Base-by-base conservation (phyloP, 1,140 invertebrate genomes). In the Conus betulinus region DNA sequence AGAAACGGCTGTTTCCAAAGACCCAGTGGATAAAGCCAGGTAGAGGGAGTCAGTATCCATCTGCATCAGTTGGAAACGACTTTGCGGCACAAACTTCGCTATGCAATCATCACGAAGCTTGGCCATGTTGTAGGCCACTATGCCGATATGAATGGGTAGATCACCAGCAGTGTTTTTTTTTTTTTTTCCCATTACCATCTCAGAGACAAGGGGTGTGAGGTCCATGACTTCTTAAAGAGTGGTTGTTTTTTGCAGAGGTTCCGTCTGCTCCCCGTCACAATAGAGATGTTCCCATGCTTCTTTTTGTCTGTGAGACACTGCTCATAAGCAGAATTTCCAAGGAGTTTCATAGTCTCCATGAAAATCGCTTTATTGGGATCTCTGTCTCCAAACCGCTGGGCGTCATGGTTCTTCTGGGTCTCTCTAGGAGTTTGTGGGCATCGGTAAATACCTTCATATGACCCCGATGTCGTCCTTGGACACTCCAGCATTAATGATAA, bases 261-360 rank as follows among this genome's bases (percentile, higher is more conserved):
- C n/a, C 10, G 51, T 67, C 15, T 25, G 27, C 6, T 8, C n/a
- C 6, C 5, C 15, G 5, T 39, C 25, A 51, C 74, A 82, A 6
- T 88, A 87, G 84, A 90, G 7, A 89, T 85, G 76, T 91, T 89
- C 1, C 27, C 27, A 67, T 89, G 89, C 55, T 91, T 92, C n/a
- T 86, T 53, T 81, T 89, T 74, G 60, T 91, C 85, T 67, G 83
- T 88, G n/a, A 91, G 84, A 5, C 88, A 55, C 10, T 79, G 78
- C 7, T 90, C 91, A 57, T 90, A 91, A 10, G 71, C 85, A 3
- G 84, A 89, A 27, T 91, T 91, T 13, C 91, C 91, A 13, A 90
- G 88, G 20, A 90, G 25, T 67, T 91, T 90, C 81, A 88, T 87
- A 2, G 88, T 92, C 39, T 92, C 91, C 5, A 90, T 90, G 20